Conservation (phyloP, 2,113 vertebrate genomes). For the Equus quagga region DNA sequence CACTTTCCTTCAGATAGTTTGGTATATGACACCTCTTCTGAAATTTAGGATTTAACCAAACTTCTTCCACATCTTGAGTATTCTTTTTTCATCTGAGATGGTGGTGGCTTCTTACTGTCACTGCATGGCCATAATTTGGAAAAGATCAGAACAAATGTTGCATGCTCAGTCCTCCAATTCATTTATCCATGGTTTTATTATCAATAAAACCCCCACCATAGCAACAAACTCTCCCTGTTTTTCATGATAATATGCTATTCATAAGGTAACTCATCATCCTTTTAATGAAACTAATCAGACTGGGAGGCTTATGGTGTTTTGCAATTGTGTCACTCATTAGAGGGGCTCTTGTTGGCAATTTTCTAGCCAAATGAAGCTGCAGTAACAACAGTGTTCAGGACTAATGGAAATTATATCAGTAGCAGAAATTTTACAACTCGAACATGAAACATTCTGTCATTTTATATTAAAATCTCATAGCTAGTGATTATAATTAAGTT, state of each 20-base stretch:
- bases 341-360: slow-evolving; percentile 45
- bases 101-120: neutral
- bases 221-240: neutral
- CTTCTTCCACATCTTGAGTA: neutral
- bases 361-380: slow-evolving; percentile 55
- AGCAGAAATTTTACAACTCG: slow-evolving; percentile 59
- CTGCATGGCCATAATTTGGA: neutral
- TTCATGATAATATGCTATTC: neutral
- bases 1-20: neutral
- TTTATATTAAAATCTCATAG: slow-evolving; percentile 59
- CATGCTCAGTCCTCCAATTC: neutral
- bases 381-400: slow-evolving; percentile 18
- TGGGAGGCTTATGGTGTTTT: slow-evolving; percentile 42
- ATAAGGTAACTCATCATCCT: slow-evolving; percentile 51
- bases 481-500: slow-evolving; percentile 59
- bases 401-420: slow-evolving; percentile 55
- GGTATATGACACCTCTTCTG: neutral
- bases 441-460: slow-evolving; percentile 65
- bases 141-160: neutral
- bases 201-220: neutral
- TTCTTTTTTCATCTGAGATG: neutral
- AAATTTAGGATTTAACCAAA: slow-evolving; percentile 19
- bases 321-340: slow-evolving; percentile 46
- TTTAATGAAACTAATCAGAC: slow-evolving; percentile 59
- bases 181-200: slow-evolving; percentile 49